phyloP scores from a whole-genome alignment of 30 jellyfish, hydroid and myxozoan genomes.

The Aurelia coerulea region DNA sequence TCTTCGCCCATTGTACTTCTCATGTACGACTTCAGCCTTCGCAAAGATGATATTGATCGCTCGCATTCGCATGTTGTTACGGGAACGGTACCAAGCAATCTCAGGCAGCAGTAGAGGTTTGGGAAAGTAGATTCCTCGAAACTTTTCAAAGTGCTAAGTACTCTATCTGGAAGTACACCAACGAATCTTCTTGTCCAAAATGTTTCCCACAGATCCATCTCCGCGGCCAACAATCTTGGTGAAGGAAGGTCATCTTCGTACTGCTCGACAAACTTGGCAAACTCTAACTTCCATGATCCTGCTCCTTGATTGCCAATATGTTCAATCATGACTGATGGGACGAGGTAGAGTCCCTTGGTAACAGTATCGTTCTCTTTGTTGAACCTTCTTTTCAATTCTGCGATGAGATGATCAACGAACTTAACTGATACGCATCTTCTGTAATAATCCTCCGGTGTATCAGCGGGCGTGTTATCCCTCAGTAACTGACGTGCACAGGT shows the following conservation, averaged over 20 bases:
- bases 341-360: background rate
- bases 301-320: background rate
- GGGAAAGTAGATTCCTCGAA: background rate
- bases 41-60: background rate
- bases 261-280: conserved; percentile 4
- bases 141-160: background rate
- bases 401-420: background rate
- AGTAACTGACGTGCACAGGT: background rate
- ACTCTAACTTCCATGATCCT: conserved; percentile 1
- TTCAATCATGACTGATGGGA: conserved; percentile 6
- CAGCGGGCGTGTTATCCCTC: background rate
- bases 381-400: conserved; percentile 18
- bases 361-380: background rate
- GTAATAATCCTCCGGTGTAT: too few species aligned
- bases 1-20: background rate
- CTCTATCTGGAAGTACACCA: conserved; percentile 6
- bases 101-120: background rate
- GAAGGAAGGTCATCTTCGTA: background rate
- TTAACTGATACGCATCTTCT: background rate
- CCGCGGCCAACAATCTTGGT: conserved; percentile 14
- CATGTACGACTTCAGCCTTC: background rate
- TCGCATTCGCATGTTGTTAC: background rate
- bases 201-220: conserved; percentile 8
- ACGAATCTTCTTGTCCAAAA: conserved; percentile 17
- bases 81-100: background rate